Conservation (phyloP, 1,140 invertebrate genomes). For the Physella acuta region DNA sequence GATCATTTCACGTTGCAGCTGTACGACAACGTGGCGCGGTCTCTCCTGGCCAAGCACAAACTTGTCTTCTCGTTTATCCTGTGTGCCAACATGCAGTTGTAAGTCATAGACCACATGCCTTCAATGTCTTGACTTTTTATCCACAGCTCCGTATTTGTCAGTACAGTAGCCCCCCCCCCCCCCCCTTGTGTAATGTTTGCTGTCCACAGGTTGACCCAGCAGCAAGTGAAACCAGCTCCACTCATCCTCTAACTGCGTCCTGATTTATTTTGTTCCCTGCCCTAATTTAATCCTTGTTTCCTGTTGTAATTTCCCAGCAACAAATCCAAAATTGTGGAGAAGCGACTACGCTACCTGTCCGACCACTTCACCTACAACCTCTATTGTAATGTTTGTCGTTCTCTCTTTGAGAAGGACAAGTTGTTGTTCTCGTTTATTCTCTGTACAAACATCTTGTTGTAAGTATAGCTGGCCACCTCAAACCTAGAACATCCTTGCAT, state of each 20-base stretch:
- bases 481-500: no score
- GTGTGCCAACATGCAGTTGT: slow-evolving; percentile 51
- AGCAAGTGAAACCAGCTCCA: no score
- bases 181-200: no score
- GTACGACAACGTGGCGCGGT: slow-evolving; percentile 60
- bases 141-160: background rate
- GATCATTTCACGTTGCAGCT: slow-evolving; percentile 60
- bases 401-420: slow-evolving; percentile 60
- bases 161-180: no score
- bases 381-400: slow-evolving; percentile 58
- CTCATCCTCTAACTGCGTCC: no score
- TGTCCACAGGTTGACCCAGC: no score
- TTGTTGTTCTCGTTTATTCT: slow-evolving; percentile 59
- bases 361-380: slow-evolving; percentile 60
- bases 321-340: slow-evolving; percentile 54
- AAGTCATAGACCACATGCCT: slow-evolving; percentile 8
- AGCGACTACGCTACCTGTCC: slow-evolving; percentile 54
- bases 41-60: slow-evolving; percentile 59
- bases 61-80: slow-evolving; percentile 60
- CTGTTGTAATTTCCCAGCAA: no score
- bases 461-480: slow-evolving; percentile 50
- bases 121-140: background rate
- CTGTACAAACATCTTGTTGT: slow-evolving; percentile 61
- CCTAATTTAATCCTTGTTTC: no score
- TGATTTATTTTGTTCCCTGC: no score